A percentile compares a stretch with the other conserved stretches of the same genome.
phyloP scores from a whole-genome alignment of 2,113 vertebrate genomes.

The Neolamprologus longior region DNA sequence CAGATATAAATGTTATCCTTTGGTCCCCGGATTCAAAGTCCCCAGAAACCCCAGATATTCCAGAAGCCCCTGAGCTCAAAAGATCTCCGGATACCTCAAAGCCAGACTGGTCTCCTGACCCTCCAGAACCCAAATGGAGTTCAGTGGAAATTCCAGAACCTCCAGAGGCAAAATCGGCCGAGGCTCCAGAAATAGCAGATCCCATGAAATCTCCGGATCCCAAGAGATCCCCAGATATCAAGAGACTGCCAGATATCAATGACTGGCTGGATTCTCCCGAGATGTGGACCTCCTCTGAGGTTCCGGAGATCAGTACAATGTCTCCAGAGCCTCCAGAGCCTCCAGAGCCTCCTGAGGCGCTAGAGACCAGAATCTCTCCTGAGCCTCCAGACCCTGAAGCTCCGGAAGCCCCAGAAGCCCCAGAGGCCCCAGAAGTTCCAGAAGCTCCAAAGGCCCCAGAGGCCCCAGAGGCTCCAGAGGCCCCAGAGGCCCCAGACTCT shows the following conservation, averaged over 20 bases:
- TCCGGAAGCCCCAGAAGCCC: slow-evolving; percentile 44
- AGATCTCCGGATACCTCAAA: slow-evolving; percentile 48
- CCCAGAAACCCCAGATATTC: slow-evolving; percentile 53
- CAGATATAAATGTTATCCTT: slow-evolving; percentile 57
- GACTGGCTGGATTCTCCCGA: slow-evolving; percentile 26
- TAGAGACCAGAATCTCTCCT: slow-evolving; percentile 44
- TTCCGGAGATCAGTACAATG: neutral
- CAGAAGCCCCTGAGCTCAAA: slow-evolving; percentile 46
- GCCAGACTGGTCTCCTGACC: slow-evolving; percentile 49
- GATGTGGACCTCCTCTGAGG: slow-evolving; percentile 16
- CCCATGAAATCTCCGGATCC: slow-evolving; percentile 23
- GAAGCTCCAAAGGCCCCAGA: slow-evolving; percentile 39
- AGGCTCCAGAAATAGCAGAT: slow-evolving; percentile 26
- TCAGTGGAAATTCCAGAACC: slow-evolving; percentile 20
- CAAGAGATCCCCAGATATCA: slow-evolving; percentile 27
- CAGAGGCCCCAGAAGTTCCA: slow-evolving; percentile 41
- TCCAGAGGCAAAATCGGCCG: slow-evolving; percentile 19
- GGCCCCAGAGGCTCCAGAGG: slow-evolving; percentile 43
- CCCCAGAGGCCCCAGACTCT: slow-evolving; percentile 40
- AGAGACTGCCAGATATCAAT: slow-evolving; percentile 17
- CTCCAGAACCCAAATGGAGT: slow-evolving; percentile 38
- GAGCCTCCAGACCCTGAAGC: slow-evolving; percentile 47
- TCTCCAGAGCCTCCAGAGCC: slow-evolving; percentile 42
- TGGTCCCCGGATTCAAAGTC: slow-evolving; percentile 41
- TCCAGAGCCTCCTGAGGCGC: slow-evolving; percentile 23